Percentiles rank a stretch among this genome's conserved stretches.
These are phyloP conservation scores for Eutrigla gurnardus DNA, from an alignment of 2,797 vertebrate genomes.

Conservation along the genomic window DNA sequence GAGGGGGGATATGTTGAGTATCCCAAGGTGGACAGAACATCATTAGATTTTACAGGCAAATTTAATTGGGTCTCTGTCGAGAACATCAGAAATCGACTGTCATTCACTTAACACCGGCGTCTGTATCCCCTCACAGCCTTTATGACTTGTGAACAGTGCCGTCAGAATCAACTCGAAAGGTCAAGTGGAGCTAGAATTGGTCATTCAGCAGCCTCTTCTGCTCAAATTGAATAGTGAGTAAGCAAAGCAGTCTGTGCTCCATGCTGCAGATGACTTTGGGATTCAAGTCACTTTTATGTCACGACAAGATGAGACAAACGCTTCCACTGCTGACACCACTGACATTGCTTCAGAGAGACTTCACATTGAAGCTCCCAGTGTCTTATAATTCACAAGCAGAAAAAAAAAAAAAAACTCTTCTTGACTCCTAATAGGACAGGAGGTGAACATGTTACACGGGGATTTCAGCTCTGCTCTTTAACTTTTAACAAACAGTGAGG, in stretches of 20 bases:
- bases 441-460: background rate
- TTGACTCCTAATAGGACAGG: background rate
- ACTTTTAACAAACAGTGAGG: background rate
- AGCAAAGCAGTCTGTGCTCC: slow-evolving; percentile 46
- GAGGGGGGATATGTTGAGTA: background rate
- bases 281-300: slow-evolving; percentile 36
- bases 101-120: background rate
- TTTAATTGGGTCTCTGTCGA: background rate
- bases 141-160: slow-evolving; percentile 55
- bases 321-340: slow-evolving; percentile 13
- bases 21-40: background rate
- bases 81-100: slow-evolving; percentile 10
- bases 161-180: slow-evolving; percentile 60
- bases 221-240: slow-evolving; percentile 50
- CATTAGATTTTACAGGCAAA: background rate
- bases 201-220: slow-evolving; percentile 51
- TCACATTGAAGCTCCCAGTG: slow-evolving; percentile 13
- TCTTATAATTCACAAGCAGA: slow-evolving; percentile 8
- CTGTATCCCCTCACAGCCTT: slow-evolving; percentile 22
- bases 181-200: slow-evolving; percentile 57
- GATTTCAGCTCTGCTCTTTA: background rate
- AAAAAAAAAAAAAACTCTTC: background rate
- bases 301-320: slow-evolving; percentile 15
- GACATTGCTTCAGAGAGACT: slow-evolving; percentile 5
- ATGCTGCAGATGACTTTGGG: slow-evolving; percentile 27